phyloP scores from a whole-genome alignment of 2,113 vertebrate genomes.

The Pteronura brasiliensis region DNA sequence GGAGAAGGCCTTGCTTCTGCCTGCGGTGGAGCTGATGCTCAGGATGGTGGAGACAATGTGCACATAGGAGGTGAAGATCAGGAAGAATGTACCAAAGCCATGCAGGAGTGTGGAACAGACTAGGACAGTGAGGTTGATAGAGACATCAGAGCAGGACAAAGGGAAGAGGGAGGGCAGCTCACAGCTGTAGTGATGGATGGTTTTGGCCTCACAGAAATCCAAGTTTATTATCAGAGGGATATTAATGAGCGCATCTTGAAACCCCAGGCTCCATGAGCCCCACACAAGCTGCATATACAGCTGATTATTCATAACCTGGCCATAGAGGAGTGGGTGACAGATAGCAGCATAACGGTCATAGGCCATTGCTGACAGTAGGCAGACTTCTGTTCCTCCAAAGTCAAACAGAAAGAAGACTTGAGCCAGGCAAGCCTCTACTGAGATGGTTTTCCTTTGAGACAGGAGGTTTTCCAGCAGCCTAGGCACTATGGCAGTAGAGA shows the following conservation, averaged over 20 bases:
- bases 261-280: constrained; percentile 26
- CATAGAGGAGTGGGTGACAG: neutral
- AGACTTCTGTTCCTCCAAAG: neutral
- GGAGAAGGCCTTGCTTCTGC: neutral
- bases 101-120: neutral
- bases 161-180: constrained; percentile 51
- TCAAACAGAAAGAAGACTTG: constrained; percentile 49
- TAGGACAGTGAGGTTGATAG: neutral
- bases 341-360: constrained; percentile 21
- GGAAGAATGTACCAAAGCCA: neutral
- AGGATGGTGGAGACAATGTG: neutral
- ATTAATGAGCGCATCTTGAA: constrained; percentile 34
- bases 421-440: constrained; percentile 26
- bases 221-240: neutral
- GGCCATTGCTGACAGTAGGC: constrained; percentile 27
- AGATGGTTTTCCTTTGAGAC: neutral
- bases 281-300: neutral
- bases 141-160: constrained; percentile 51
- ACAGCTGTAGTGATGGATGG: constrained; percentile 50
- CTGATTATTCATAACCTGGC: neutral
- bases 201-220: constrained; percentile 27
- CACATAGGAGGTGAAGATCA: constrained; percentile 35
- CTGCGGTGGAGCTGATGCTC: neutral
- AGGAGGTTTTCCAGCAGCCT: neutral
- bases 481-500: neutral